Base-by-base conservation (phyloP, 2,797 vertebrate genomes). In the Scyliorhinus canicula region DNA sequence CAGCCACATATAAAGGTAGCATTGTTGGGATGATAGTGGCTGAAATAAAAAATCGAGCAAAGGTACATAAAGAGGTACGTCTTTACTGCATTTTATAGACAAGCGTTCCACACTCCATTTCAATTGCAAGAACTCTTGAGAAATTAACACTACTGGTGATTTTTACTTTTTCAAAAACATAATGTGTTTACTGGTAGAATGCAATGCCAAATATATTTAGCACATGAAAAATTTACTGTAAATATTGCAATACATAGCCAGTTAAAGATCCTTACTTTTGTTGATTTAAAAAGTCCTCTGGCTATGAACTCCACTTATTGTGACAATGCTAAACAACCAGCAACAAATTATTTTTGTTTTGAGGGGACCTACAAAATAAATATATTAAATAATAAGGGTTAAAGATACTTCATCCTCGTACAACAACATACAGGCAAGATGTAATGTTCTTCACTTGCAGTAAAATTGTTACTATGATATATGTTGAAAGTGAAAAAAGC, bases 1-100 rank as follows among this genome's bases (percentile, higher is more conserved):
- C 99, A 90, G 99, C 99, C 96, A 99, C 98, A 0, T 99, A 98
- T 96, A 98, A 98, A 96, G 98, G 98, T 71, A 97, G 98, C 97
- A 99, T 99, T 21, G 98, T 99, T 97, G 99, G 99, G 96, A 99
- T 99, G 99, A 99, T 99, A 96, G 99, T 99, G 96, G 98, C 99
- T 71, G 99, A 99, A 97, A 99, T 99, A 97, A 99, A 99, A 97
- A 98, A 97, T 97, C 98, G 99, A 96, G 99, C 98, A 74, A 99
- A 99, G 98, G 99, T 99, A 96, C 99, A 99, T 96, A 99, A 99
- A 97, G 99, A 99, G 98, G 99, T 99, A 96, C 0, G 95, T 77
- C 0, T 95, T 95, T 9, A 40, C 88, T 16, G 11, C 31, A 52
- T 71, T 71, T 24, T 35, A 14, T 52, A 50, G 47, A 40, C 1